Evolutionary conservation across 2,113 vertebrate genomes (phyloP), one percentile per base, ranked within the genome.

Genomic region (Pogonocichla stellata): DNA sequence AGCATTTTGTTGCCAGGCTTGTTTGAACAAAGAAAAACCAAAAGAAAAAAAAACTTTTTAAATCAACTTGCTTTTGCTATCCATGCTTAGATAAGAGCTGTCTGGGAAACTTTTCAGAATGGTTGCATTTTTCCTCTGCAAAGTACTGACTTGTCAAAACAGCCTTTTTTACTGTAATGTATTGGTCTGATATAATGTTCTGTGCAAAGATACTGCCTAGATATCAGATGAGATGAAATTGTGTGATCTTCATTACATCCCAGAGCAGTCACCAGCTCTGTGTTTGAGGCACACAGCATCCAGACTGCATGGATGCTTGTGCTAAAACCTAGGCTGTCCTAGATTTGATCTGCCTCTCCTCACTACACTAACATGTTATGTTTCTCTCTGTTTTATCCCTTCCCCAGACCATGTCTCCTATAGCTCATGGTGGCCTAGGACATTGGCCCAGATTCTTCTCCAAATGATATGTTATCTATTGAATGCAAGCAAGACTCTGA

Each of bases 101-200:
- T 54, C 62, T 56, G 22, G 60, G 34, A 71, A 83, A 64, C 38
- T 67, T 89, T 67, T 58, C 83, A 43, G 47, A 64, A 75, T 69
- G 45, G 25, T 62, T 19, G 19, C 38, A 17, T 62, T 95, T 86
- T 95, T 84, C 29, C 26, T 67, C 77, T 89, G 48, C 58, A 71
- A 64, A 66, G 22, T 17, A 81, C n/a, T 58, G 33, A 74, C 50
- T 88, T 86, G 45, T 61, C 33, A 86, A 61, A 91, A 65, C n/a
- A 72, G 12, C 22, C 34, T 69, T 79, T 88, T 88, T 90, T 70
- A 4, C 57, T 75, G 50, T 45, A 73, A 83, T 40, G 3, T 74
- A 9, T 58, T 64, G 38, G 38, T 60, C 67, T 87, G 80, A 34
- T 67, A 22, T 1, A 65, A 38, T 10, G 25, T 34, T 91, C 36